Evolutionary conservation across 2,797 vertebrate species (phyloP), one percentile per base, ranked within the genome.

Genomic region (Phrynocephalus forsythii): DNA sequence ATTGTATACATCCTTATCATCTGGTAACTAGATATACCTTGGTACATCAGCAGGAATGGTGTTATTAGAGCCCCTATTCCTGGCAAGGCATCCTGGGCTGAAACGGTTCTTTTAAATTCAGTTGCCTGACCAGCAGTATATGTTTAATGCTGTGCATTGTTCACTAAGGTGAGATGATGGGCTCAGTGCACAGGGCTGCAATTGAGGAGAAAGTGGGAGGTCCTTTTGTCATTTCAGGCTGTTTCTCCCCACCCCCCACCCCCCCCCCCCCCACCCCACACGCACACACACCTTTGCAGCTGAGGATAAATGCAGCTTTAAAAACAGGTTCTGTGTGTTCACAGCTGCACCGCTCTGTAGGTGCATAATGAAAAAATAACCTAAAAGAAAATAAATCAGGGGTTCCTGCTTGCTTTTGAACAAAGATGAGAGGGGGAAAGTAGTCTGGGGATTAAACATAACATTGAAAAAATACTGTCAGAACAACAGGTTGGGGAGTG

Each of bases 231-330:
- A 38, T 38, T 73, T 30, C 15, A 1, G 30, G 18, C 16, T 38
- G 33, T 38, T 5, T n/a, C 2, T 5, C 16, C 16, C 16, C n/a
- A 2, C 18, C 18, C 11, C 6, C 2, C n/a, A n/a, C 3, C 10
- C 3, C 3, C 28, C 38, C 38, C 38, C 4, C 16, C 16, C 15
- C 15, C 15, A 15, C 18, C 13, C 6, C 3, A 72, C 15, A 30
- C 3, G 15, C n/a, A 73, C 71, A 10, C 33, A 33, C 30, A 73
- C 30, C 16, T 38, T 33, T 8, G 71, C 71, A 38, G 30, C 16
- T 20, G 18, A 63, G 16, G 60, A 20, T 63, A 63, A 72, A 6
- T 72, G 30, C 3, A 15, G 71, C 15, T 72, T 72, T 72, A 72
- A 72, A 72, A 72, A 72, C 30, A 72, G 2, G 16, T 72, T 72